phyloP scores from a whole-genome alignment of 2,113 vertebrate species.

The Ameiurus melas region DNA sequence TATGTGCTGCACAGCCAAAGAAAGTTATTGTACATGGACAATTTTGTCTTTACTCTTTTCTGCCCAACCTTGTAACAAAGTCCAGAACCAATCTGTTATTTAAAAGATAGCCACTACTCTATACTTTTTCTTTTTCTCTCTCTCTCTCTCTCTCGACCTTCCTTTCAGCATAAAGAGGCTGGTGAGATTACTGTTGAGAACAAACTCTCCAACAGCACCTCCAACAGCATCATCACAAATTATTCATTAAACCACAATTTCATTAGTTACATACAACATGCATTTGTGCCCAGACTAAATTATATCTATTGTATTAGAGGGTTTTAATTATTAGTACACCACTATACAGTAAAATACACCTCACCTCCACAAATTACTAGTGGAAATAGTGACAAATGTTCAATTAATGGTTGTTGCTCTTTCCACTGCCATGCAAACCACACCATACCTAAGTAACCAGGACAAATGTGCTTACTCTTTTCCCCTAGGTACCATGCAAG shows the following conservation, averaged over 20 bases:
- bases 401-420: background rate
- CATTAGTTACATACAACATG: background rate
- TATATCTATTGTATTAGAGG: background rate
- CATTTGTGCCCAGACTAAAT: background rate
- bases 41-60: conserved; percentile 21
- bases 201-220: background rate
- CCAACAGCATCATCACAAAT: background rate
- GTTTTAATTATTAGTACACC: background rate
- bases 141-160: background rate
- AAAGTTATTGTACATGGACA: background rate
- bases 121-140: background rate
- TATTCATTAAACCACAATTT: background rate
- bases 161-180: background rate
- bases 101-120: background rate
- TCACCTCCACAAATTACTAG: background rate
- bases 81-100: conserved; percentile 13
- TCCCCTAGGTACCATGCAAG: background rate
- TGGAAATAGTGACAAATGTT: conserved; percentile 5
- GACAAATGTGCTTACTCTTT: background rate
- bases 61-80: background rate
- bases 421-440: background rate
- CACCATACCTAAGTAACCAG: background rate
- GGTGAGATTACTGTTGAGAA: background rate
- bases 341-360: background rate
- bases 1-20: background rate